Conservation (phyloP, 2,888 invertebrate genomes). For the Bruchidius siliquastri region DNA sequence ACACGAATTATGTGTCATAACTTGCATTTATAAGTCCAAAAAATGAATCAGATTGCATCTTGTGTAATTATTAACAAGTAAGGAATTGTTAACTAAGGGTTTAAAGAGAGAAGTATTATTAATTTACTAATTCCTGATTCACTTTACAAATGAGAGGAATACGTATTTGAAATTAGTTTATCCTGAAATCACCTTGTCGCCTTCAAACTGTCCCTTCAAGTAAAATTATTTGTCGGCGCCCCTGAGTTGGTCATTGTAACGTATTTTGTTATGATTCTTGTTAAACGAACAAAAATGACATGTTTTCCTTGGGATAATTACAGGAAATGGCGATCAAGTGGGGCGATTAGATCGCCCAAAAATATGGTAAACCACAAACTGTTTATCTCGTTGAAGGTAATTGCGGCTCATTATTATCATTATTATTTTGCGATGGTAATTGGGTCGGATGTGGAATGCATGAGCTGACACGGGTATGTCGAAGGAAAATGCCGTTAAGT, state of each 20-base stretch:
- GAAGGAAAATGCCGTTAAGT: background rate
- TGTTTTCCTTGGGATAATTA: background rate
- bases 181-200: too few species aligned
- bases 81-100: too few species aligned
- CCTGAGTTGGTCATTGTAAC: background rate
- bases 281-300: background rate
- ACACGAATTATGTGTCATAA: too few species aligned
- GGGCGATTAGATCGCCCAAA: background rate
- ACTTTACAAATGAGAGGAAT: too few species aligned
- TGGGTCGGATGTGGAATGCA: background rate
- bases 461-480: background rate
- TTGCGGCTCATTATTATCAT: background rate
- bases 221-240: background rate
- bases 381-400: background rate
- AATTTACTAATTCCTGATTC: too few species aligned
- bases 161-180: too few species aligned
- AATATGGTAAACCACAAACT: background rate
- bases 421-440: background rate
- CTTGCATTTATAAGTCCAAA: too few species aligned
- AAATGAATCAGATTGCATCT: too few species aligned
- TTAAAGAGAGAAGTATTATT: too few species aligned
- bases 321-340: background rate
- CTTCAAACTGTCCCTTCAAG: background rate
- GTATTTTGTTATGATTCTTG: background rate
- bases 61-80: too few species aligned